Evolutionary conservation across 2,797 vertebrate genomes (phyloP), one percentile per base, ranked within the genome.

Genomic region (Typhlichthys eigenmanni): DNA sequence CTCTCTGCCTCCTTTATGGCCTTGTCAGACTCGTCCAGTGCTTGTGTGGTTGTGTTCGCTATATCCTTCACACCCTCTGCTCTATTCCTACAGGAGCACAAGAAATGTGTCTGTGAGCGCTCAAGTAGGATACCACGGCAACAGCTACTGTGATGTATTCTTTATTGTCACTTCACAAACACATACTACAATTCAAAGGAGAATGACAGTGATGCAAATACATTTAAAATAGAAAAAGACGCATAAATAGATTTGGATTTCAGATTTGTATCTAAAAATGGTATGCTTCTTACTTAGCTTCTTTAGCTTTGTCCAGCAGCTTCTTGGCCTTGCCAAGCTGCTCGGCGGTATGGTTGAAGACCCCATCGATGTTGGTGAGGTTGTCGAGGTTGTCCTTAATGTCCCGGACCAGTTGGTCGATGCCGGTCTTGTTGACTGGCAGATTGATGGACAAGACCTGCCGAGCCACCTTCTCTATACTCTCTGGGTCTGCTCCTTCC

Each of bases 401-500:
- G 83, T 94, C 82, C 71, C 38, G 62, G 53, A 94, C 68, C 75
- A 94, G 72, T 6, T 68, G 77, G 66, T 88, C 71, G 58, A 95
- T 72, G 2, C 66, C 66, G 0, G 75, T 55, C 1, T 67, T 81
- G 76, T 93, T 93, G 71, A 92, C 76, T 0, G 95, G 94, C 58
- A 95, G 78, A 1, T 85, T 84, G 79, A 97, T 95, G 0, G 87
- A 83, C 87, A 98, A 67, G 19, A 95, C 94, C 67, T 92, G 86
- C 72, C 55, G 80, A 3, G 94, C 94, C 74, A 95, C 91, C 58
- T 93, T 90, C 74, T 95, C 93, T 1, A 97, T 94, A 87, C 93
- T 95, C 71, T 90, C 89, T 0, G 93, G 94, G 72, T 96, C 94
- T 0, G 94, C 94, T 57, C 94, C 95, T 68, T 96, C 94, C 88